These are phyloP conservation scores for Andrena chrysosceles DNA, from an alignment of 2,888 invertebrate genomes.

Conservation along the genomic window DNA sequence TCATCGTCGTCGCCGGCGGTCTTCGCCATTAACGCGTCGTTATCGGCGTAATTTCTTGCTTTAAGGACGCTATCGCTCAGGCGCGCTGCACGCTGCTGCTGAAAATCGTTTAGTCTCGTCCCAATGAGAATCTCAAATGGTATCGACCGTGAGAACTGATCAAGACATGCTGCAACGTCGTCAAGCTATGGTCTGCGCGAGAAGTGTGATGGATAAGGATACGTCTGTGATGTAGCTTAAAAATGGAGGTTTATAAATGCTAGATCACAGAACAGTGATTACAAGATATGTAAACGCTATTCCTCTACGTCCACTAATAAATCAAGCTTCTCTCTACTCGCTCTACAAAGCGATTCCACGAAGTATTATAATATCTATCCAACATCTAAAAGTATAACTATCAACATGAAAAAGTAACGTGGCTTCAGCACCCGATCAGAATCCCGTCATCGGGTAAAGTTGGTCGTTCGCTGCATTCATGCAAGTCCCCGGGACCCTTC, in stretches of 20 bases:
- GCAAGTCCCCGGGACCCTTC: neutral
- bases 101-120: slow-evolving; percentile 30
- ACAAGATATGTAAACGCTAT: too few species aligned
- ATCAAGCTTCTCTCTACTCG: too few species aligned
- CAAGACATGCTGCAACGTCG: neutral
- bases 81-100: slow-evolving; percentile 5
- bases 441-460: neutral
- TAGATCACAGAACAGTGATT: too few species aligned
- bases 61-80: slow-evolving; percentile 45
- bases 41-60: slow-evolving; percentile 61
- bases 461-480: neutral
- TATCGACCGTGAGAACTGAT: slow-evolving; percentile 1
- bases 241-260: neutral
- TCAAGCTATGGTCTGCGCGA: neutral
- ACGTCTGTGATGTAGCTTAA: neutral
- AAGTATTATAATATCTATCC: too few species aligned
- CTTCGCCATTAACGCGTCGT: slow-evolving; percentile 72
- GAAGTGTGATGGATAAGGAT: neutral
- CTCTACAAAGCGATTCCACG: neutral
- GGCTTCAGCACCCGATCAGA: neutral
- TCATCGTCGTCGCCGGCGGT: slow-evolving; percentile 54
- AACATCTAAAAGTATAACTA: neutral
- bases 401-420: neutral
- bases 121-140: slow-evolving; percentile 9
- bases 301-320: too few species aligned